Evolutionary conservation across 2,797 vertebrate genomes (phyloP).

Genomic region (Microctenopoma steveboyesi): DNA sequence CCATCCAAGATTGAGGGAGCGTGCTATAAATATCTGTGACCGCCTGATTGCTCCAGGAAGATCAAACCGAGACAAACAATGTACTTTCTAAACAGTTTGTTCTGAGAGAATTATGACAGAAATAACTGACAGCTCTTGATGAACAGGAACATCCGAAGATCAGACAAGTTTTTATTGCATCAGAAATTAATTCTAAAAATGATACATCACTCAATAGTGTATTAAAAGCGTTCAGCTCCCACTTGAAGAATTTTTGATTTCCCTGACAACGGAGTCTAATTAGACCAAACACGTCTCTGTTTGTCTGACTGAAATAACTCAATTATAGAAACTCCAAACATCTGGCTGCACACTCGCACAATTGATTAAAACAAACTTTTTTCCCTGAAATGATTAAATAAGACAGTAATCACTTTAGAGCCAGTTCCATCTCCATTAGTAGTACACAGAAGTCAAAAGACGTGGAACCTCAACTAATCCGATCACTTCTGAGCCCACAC

Average conservation of each 20-base stretch:
- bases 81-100: conserved; percentile 77
- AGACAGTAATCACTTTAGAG: conserved; percentile 79
- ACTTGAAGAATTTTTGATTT: conserved; percentile 75
- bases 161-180: conserved; percentile 77
- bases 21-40: conserved; percentile 79
- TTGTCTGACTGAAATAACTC: conserved; percentile 84
- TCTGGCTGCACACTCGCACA: conserved; percentile 80
- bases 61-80: conserved; percentile 75
- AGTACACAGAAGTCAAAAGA: conserved; percentile 60
- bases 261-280: conserved; percentile 76
- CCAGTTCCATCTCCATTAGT: conserved; percentile 59
- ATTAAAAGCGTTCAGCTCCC: conserved; percentile 72
- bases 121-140: conserved; percentile 79
- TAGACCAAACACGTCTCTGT: conserved; percentile 77
- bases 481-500: conserved; percentile 57
- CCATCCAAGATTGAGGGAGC: conserved; percentile 62
- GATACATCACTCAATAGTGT: conserved; percentile 73
- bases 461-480: conserved; percentile 62
- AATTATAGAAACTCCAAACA: conserved; percentile 84
- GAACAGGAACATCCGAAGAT: conserved; percentile 79
- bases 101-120: conserved; percentile 76
- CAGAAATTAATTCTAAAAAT: conserved; percentile 80
- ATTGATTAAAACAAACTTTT: conserved; percentile 77
- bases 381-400: conserved; percentile 78
- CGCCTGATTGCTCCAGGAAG: conserved; percentile 65